Evolutionary conservation across 2,888 invertebrate species (phyloP), one percentile per base, ranked within the genome.

Genomic region (Phragmatobia fuliginosa): DNA sequence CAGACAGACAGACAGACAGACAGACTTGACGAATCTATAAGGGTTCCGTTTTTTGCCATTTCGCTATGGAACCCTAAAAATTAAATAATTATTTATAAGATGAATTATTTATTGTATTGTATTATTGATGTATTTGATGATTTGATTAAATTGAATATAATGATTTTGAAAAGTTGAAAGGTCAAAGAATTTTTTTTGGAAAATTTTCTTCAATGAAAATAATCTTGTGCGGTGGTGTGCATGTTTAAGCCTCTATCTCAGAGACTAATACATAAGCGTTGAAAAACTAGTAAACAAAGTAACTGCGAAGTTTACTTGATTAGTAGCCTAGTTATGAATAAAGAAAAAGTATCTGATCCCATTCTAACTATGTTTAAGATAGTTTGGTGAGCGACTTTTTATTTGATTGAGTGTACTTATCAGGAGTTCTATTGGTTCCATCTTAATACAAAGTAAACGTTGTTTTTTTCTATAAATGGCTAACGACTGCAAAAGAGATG

Each of bases 281-380:
- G 71, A 63, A 65, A 56, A 71, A 56, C 38, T 74, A 67, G 74
- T 63, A 73, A 81, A 79, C 70, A 74, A 82, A 79, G 78, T 74
- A 73, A 73, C 59, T 45, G 68, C 68, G 74, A 36, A 14, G 36
- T 36, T 10, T 36, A 14, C 11, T 36, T 36, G 36, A 36, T 36
- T 36, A 36, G 36, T 11, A n/a, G 16, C 11, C 16, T 45, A 52
- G 21, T 2, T 49, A 21, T 45, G 18, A 45, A 45, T 45, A 7
- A 45, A 45, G 45, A 45, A 21, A 7, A 45, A 21, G 7, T 21
- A 45, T 18, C 16, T 0, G 45, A 7, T 21, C 7, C 18, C 7
- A 7, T 1, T 16, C 16, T 45, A 45, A 7, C 2, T 7, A 45
- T 45, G 45, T 45, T 49, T 11, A 49, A 49, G n/a, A 49, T n/a